phyloP scores from a whole-genome alignment of 1,140 invertebrate genomes.

The Plectus sambesii region DNA sequence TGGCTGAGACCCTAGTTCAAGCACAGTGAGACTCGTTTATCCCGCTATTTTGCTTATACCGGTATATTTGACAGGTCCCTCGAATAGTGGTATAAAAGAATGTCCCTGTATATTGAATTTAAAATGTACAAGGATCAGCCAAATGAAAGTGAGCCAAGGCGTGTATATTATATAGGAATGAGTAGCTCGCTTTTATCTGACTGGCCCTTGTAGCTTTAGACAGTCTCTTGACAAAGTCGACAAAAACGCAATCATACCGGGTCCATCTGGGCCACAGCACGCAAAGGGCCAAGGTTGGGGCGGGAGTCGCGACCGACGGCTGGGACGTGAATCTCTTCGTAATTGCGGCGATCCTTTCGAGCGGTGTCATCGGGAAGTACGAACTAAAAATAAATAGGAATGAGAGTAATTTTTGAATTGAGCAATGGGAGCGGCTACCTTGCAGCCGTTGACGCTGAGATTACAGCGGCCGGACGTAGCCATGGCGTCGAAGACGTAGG shows the following conservation, averaged over 20 bases:
- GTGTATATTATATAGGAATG: too few relatives aligned
- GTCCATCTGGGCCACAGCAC: constrained; percentile 20
- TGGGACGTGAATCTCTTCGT: constrained; percentile 78
- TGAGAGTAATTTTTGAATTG: neutral
- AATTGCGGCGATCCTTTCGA: constrained; percentile 58
- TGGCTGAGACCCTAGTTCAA: constrained; percentile 15
- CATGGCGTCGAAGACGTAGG: constrained; percentile 54
- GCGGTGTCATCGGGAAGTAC: constrained; percentile 64
- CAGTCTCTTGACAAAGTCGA: constrained; percentile 9
- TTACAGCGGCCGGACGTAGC: constrained; percentile 50
- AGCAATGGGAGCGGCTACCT: constrained; percentile 45
- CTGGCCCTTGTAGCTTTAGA: neutral
- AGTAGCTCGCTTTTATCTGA: too few relatives aligned
- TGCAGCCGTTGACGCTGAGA: constrained; percentile 23
- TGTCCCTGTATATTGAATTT: too few relatives aligned
- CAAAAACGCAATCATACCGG: constrained; percentile 24
- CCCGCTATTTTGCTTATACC: too few relatives aligned
- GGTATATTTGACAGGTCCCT: too few relatives aligned
- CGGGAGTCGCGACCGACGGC: constrained; percentile 46
- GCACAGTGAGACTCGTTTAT: neutral
- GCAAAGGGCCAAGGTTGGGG: constrained; percentile 1
- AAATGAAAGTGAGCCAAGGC: too few relatives aligned
- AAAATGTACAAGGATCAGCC: too few relatives aligned
- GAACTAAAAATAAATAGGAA: constrained; percentile 49
- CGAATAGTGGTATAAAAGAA: too few relatives aligned